Evolutionary conservation across 1,140 invertebrate species (phyloP), one percentile per base, ranked within the genome.

Genomic region (Trichogramma pretiosum): DNA sequence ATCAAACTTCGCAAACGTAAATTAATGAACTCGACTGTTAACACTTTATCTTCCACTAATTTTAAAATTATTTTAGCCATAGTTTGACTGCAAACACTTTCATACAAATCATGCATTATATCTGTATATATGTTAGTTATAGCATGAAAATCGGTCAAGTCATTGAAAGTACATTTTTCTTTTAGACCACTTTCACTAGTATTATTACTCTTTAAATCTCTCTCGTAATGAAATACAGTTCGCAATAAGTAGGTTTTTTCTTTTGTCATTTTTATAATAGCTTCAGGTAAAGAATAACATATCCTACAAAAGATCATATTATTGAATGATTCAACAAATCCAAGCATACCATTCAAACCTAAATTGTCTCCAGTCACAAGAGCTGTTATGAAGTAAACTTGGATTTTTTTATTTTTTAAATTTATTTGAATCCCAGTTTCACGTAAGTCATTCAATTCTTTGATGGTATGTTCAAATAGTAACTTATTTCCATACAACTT

Each of bases 361-460:
- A 64, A 39, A 48, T 65, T 65, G 48, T 65, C 62, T 8, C 60
- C 62, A 19, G 56, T 34, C 34, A 63, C 37, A 45, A 57, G 48
- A 17, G 16, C 26, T 38, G 62, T 35, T 34, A 32, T 17, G 48
- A 63, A 57, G 33, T 55, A 46, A 10, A 63, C 36, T 32, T 50
- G 36, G 35, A 26, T 26, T 11, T 16, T 46, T 17, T 35, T 23
- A 16, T 36, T 41, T 36, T 43, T 19, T 46, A 28, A 26, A 22
- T 30, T 43, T n/a, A 61, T 26, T 10, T 17, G 13, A 43, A 64
- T 55, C n/a, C 56, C 53, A 21, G 46, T 48, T 24, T 22, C 14
- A 50, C 54, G 43, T 46, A 65, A 46, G 44, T 40, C 34, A 21
- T 47, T 37, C 10, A 62, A 14, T 46, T 62, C 58, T 48, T 55